phyloP scores from a whole-genome alignment of 1,140 invertebrate genomes.

The Halesus radiatus region DNA sequence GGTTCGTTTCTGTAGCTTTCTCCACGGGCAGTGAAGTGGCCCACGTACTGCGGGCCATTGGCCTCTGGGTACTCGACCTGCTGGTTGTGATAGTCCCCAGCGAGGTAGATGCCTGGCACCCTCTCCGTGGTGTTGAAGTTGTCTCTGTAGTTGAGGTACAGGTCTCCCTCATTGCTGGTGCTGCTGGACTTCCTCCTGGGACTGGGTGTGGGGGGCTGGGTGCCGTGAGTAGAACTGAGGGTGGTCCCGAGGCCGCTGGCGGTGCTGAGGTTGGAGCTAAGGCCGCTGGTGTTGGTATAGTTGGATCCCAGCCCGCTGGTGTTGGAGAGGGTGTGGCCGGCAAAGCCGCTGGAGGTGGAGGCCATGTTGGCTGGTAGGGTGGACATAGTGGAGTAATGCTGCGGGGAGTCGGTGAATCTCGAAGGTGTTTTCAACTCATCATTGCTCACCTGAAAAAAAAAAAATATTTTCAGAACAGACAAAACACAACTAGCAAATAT shows the following conservation, averaged over 20 bases:
- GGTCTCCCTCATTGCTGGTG: conserved; percentile 74
- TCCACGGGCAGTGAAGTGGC: conserved; percentile 47
- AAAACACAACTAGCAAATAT: no score
- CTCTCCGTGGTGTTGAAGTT: conserved; percentile 63
- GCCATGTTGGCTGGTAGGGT: conserved; percentile 59
- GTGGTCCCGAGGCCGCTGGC: conserved; percentile 53
- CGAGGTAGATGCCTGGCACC: conserved; percentile 71
- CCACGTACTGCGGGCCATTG: conserved; percentile 51
- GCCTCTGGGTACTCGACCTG: conserved; percentile 48
- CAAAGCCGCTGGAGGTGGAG: conserved; percentile 64
- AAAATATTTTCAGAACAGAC: background rate
- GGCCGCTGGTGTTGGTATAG: conserved; percentile 63
- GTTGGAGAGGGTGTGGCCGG: conserved; percentile 64
- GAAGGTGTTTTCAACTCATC: conserved; percentile 75
- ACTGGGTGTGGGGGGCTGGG: conserved; percentile 77
- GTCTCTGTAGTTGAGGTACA: conserved; percentile 63
- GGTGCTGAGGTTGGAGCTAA: conserved; percentile 57
- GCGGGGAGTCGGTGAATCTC: conserved; percentile 83
- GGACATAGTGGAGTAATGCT: conserved; percentile 71
- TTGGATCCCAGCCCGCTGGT: conserved; percentile 67
- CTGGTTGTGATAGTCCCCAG: conserved; percentile 65
- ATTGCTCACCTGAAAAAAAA: conserved; percentile 63
- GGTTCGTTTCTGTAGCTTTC: conserved; percentile 53
- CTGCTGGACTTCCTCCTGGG: conserved; percentile 79
- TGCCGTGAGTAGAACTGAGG: conserved; percentile 57